Evolutionary conservation across 2,113 vertebrate genomes (phyloP).

Genomic region (Nycticorax nycticorax): DNA sequence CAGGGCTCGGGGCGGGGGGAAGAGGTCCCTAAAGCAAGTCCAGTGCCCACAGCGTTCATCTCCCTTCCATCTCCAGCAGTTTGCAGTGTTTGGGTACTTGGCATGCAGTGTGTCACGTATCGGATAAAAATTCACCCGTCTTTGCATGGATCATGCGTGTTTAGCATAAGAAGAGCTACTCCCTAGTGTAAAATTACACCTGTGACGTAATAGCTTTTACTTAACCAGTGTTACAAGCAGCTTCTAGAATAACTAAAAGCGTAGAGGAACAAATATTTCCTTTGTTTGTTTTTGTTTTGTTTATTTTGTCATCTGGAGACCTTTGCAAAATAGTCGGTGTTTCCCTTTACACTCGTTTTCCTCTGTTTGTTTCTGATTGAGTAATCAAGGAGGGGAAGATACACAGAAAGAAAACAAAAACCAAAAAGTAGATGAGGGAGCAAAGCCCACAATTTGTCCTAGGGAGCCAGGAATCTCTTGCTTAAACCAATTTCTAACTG

Average conservation of each 20-base stretch:
- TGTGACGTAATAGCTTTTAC: background rate
- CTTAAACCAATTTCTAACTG: background rate
- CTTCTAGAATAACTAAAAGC: background rate
- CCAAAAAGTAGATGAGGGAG: background rate
- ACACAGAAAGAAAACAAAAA: background rate
- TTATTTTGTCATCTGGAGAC: background rate
- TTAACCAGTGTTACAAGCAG: background rate
- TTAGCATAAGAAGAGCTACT: background rate
- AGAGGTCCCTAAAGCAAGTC: background rate
- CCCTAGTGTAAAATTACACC: background rate
- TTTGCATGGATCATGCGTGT: background rate
- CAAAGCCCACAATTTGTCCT: background rate
- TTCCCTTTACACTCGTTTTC: background rate
- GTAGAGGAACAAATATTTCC: background rate
- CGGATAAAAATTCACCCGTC: background rate
- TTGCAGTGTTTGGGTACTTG: background rate
- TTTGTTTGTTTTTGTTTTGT: background rate
- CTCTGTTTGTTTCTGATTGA: background rate
- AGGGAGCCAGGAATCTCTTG: background rate
- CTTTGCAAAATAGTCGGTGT: background rate
- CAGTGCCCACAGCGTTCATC: background rate
- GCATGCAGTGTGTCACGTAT: fast-evolving
- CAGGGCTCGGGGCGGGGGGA: background rate
- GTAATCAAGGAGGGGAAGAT: background rate
- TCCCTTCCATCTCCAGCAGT: background rate